Percentiles rank a stretch among this genome's conserved stretches.
phyloP scores from a whole-genome alignment of 2,797 vertebrate species.

The Typhlichthys eigenmanni region DNA sequence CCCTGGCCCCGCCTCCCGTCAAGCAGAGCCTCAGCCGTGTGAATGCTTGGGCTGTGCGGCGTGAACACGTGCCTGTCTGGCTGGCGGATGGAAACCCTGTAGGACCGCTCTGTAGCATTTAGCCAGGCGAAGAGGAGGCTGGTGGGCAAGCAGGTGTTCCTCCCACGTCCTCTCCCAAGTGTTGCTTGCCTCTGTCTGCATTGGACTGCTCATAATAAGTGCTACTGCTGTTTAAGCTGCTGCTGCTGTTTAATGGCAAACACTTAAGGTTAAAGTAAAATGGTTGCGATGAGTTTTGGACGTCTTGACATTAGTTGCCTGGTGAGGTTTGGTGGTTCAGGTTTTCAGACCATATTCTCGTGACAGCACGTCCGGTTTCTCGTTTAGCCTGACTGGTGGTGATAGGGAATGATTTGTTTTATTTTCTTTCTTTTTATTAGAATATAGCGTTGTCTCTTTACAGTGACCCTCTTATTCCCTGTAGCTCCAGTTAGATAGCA shows the following conservation, averaged over 20 bases:
- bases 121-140: background rate
- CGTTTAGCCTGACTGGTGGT: too few relatives aligned
- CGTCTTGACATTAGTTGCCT: too few relatives aligned
- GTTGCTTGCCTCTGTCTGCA: background rate
- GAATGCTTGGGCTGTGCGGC: background rate
- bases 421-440: background rate
- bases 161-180: background rate
- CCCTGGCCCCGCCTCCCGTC: too few relatives aligned
- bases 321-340: too few relatives aligned
- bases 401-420: background rate
- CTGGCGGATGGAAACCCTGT: constrained; percentile 16
- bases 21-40: background rate
- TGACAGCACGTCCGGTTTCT: background rate
- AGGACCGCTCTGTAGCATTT: constrained; percentile 15
- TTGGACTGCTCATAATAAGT: too few relatives aligned
- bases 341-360: too few relatives aligned
- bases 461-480: background rate
- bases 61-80: background rate
- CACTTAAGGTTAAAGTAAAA: too few relatives aligned
- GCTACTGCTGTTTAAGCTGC: too few relatives aligned
- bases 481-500: background rate
- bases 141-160: background rate
- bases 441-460: background rate
- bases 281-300: too few relatives aligned
- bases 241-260: too few relatives aligned